phyloP scores from a whole-genome alignment of 2,888 invertebrate species.

The Sphecodes monilicornis region DNA sequence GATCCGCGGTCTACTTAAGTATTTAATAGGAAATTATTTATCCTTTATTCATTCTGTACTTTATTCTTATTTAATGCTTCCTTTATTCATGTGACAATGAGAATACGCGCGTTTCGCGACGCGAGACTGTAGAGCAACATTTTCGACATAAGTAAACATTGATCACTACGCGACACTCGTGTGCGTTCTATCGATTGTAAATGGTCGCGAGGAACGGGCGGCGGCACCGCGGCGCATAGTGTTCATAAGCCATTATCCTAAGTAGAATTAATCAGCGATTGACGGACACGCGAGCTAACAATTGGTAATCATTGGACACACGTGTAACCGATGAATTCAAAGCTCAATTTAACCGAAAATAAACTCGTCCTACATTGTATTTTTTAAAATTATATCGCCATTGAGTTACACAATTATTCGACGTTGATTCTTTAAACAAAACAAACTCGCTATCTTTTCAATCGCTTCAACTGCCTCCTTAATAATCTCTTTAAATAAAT shows the following conservation, averaged over 20 bases:
- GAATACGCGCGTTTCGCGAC: background rate
- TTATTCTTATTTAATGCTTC: too few relatives aligned
- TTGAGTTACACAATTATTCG: background rate
- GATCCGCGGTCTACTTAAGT: too few relatives aligned
- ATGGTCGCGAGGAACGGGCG: background rate
- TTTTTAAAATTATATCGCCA: background rate
- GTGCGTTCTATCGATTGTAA: background rate
- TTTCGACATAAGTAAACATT: background rate
- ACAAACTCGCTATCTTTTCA: too few relatives aligned
- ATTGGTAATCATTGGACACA: background rate
- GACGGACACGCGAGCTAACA: background rate
- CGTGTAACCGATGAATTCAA: background rate
- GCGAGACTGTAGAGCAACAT: background rate
- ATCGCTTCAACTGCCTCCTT: too few relatives aligned
- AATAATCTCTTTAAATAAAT: too few relatives aligned
- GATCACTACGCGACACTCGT: background rate
- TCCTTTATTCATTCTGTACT: too few relatives aligned
- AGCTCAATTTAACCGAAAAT: background rate
- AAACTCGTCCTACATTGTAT: background rate
- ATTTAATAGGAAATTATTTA: too few relatives aligned
- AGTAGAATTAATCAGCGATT: slow-evolving; percentile 2
- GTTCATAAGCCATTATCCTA: background rate
- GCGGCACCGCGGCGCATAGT: background rate
- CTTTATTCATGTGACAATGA: too few relatives aligned
- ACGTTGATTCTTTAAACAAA: background rate